These are phyloP conservation scores for Tetragonula carbonaria DNA, from an alignment of 2,888 invertebrate genomes.

Conservation along the genomic window DNA sequence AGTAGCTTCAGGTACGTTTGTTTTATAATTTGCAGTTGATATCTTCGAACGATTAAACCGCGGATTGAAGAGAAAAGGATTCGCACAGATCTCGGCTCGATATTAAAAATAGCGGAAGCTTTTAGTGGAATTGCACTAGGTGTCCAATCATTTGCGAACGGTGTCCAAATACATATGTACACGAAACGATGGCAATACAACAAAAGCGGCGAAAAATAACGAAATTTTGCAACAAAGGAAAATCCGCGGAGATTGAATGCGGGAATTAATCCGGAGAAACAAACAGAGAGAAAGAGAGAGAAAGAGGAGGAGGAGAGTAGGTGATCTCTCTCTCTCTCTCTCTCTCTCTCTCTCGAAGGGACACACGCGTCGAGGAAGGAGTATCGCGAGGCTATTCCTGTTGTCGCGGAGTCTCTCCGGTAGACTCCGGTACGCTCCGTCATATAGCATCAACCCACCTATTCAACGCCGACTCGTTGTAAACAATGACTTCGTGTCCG, in stretches of 20 bases:
- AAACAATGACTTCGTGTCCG: slow-evolving; percentile 81
- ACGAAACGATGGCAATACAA: too few species aligned
- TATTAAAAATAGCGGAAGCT: too few species aligned
- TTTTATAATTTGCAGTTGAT: too few species aligned
- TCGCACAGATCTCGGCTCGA: too few species aligned
- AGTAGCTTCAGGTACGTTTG: too few species aligned
- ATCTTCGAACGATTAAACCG: too few species aligned
- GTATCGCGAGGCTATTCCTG: slow-evolving; percentile 1
- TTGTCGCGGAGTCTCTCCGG: slow-evolving; percentile 13
- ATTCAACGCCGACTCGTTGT: slow-evolving; percentile 72
- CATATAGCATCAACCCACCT: slow-evolving; percentile 54
- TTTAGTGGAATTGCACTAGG: too few species aligned
- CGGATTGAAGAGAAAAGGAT: too few species aligned
- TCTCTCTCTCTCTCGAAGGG: background rate
- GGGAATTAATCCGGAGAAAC: background rate
- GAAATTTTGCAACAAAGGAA: too few species aligned
- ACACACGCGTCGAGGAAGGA: slow-evolving; percentile 2
- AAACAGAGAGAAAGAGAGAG: background rate
- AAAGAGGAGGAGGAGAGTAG: background rate
- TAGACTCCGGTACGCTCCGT: slow-evolving; percentile 29
- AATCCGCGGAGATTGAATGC: background rate
- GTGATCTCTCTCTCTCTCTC: background rate
- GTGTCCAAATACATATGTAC: background rate
- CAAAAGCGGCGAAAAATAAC: too few species aligned
- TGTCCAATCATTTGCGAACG: too few species aligned